Conservation (phyloP, 2,888 invertebrate species). For the Cancer borealis region DNA sequence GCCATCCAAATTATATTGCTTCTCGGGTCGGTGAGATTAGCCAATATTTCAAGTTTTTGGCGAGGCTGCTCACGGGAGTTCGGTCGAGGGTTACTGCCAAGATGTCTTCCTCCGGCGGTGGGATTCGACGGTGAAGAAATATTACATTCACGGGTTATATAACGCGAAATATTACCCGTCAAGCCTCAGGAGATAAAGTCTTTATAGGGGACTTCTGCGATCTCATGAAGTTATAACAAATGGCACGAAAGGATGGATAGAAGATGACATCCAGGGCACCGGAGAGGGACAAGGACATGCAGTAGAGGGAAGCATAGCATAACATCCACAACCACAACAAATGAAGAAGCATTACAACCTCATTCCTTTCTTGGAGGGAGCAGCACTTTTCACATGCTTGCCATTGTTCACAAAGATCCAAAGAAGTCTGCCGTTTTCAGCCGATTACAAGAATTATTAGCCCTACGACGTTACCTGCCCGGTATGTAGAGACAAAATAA, state of each 20-base stretch:
- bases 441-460: not conserved
- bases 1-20: conserved; percentile 41
- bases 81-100: conserved; percentile 1
- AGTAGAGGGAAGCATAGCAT: not conserved
- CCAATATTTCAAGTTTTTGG: conserved; percentile 43
- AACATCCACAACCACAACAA: not conserved
- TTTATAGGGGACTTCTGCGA: conserved; percentile 9
- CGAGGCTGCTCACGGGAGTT: not conserved
- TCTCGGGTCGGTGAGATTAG: conserved; percentile 22
- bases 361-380: not conserved
- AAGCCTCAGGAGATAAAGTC: not conserved
- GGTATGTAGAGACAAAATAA: not conserved
- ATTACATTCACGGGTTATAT: not conserved
- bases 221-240: not conserved
- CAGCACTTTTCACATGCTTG: not conserved
- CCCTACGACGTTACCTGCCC: not conserved
- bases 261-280: not conserved
- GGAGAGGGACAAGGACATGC: not conserved
- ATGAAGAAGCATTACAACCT: not conserved
- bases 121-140: not conserved
- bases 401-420: not conserved
- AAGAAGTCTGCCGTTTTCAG: not conserved
- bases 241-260: not conserved
- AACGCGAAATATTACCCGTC: not conserved
- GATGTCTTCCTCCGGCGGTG: not conserved